Conservation (phyloP, 2,113 vertebrate genomes). For the Elaphurus davidianus region DNA sequence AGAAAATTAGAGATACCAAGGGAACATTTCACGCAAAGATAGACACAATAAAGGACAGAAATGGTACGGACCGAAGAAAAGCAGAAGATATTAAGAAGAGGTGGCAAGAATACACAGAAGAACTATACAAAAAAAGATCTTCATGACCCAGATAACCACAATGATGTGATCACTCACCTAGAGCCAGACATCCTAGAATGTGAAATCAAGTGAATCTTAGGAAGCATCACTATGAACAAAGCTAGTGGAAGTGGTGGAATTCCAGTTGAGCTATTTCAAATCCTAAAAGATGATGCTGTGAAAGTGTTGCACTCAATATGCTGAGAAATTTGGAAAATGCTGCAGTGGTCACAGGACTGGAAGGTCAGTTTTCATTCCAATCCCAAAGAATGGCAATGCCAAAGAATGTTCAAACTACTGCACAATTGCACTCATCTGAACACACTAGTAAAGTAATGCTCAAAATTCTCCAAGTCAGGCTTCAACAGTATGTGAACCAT, state of each 20-base stretch:
- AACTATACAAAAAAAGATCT: background rate
- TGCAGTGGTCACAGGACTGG: no score
- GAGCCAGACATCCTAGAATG: background rate
- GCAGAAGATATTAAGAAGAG: background rate
- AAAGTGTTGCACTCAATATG: background rate
- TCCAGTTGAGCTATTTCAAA: background rate
- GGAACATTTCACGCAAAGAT: background rate
- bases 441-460: background rate
- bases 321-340: no score
- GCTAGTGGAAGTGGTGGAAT: background rate
- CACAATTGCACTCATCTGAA: background rate
- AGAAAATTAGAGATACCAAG: background rate
- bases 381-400: background rate
- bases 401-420: background rate
- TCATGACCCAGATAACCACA: background rate
- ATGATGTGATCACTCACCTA: background rate
- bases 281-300: background rate
- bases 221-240: background rate
- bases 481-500: background rate
- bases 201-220: background rate
- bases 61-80: background rate
- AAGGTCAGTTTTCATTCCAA: background rate
- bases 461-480: background rate
- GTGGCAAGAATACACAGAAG: background rate
- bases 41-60: background rate